A percentile compares a stretch with the other conserved stretches of the same genome.
These are phyloP conservation scores for Martes flavigula DNA, from an alignment of 2,797 vertebrate genomes.

Conservation along the genomic window DNA sequence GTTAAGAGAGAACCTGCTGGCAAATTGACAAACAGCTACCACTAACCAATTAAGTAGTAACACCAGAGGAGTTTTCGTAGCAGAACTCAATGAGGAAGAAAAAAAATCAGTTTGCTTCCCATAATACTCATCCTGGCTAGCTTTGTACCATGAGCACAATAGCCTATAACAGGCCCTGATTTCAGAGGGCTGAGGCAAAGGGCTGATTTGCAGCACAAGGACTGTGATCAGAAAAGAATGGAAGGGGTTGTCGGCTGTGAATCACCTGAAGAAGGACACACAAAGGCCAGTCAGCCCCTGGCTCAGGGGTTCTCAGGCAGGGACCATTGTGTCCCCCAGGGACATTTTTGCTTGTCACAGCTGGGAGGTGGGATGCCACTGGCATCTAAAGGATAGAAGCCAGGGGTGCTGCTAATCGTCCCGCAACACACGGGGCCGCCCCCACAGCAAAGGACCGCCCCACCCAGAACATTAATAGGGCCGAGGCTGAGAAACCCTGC, in stretches of 20 bases:
- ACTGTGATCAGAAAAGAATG: not conserved
- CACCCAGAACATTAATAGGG: fast-evolving
- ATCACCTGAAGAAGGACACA: not conserved
- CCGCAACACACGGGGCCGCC: not conserved
- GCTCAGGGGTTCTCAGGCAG: not conserved
- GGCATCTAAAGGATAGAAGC: not conserved
- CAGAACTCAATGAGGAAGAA: conserved; percentile 64
- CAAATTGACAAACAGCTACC: conserved; percentile 85
- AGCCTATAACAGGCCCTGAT: not conserved
- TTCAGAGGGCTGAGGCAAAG: conserved; percentile 38
- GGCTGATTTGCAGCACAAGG: conserved; percentile 55
- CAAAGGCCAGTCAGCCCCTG: not conserved
- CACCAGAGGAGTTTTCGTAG: conserved; percentile 74
- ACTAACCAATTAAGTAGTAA: conserved; percentile 82
- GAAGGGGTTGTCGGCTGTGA: not conserved
- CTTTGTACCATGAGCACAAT: conserved; percentile 44
- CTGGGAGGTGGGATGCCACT: not conserved
- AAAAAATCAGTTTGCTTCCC: conserved; percentile 66
- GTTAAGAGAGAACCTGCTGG: conserved; percentile 84
- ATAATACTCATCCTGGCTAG: conserved; percentile 58
- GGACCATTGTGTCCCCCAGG: not conserved
- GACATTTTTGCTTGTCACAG: not conserved
- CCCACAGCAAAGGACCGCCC: not conserved
- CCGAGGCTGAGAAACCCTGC: not conserved
- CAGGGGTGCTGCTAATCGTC: not conserved